A percentile compares a stretch with the other conserved stretches of the same genome.
phyloP scores from a whole-genome alignment of 2,888 invertebrate genomes.

The Boloria euphrosyne region DNA sequence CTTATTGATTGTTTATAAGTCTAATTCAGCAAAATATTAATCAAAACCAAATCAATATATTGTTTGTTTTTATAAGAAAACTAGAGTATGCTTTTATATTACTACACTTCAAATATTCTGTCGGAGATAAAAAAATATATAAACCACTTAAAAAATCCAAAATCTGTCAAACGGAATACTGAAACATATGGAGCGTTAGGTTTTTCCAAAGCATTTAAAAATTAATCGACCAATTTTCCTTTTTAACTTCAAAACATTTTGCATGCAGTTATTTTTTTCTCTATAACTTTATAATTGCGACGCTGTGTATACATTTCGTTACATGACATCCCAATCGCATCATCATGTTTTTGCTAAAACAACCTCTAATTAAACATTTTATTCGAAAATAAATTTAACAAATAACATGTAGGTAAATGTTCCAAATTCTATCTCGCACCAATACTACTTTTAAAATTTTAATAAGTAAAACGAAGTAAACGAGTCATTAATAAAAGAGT shows the following conservation, averaged over 20 bases:
- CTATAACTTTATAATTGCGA: constrained; percentile 12
- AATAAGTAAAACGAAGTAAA: constrained; percentile 46
- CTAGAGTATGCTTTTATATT: not conserved
- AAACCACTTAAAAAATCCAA: constrained; percentile 9
- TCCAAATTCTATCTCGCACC: constrained; percentile 25
- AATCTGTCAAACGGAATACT: constrained; percentile 22
- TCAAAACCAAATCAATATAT: too few relatives aligned
- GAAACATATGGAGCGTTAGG: constrained; percentile 20
- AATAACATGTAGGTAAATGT: constrained; percentile 27
- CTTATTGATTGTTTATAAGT: too few relatives aligned
- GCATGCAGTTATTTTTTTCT: constrained; percentile 4
- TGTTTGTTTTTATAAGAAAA: not conserved
- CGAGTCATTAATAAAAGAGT: constrained; percentile 33
- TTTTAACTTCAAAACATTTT: constrained; percentile 16
- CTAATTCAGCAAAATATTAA: not conserved
- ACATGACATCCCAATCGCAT: constrained; percentile 18
- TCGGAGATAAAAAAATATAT: constrained; percentile 4
- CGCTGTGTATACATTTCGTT: constrained; percentile 10
- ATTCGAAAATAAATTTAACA: constrained; percentile 17
- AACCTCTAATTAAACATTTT: constrained; percentile 18
- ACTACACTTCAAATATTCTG: constrained; percentile 9
- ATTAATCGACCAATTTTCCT: constrained; percentile 22
- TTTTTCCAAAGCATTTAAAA: constrained; percentile 22
- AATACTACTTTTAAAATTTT: constrained; percentile 40
- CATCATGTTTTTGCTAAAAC: constrained; percentile 20